Base-by-base conservation (phyloP, 2,888 invertebrate genomes). In the Tillus elongatus region DNA sequence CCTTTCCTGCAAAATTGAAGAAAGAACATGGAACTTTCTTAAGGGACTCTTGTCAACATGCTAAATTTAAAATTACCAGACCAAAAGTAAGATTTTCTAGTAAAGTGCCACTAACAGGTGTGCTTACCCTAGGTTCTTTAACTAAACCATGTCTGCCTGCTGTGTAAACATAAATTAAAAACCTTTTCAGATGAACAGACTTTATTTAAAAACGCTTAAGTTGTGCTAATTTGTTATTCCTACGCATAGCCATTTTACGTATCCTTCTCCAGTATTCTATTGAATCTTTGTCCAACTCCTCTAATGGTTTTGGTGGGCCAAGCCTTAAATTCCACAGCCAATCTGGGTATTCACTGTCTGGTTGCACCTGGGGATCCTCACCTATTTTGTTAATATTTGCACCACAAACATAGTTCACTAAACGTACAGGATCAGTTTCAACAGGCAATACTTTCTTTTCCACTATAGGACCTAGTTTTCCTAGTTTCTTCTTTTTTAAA, bases 301-400 rank as follows among this genome's bases (percentile, higher is more conserved):
- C 77, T 1, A 92, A 59, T 1, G 74, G 69, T 3, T 73, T 71
- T 3, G 80, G 71, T 3, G 70, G 63, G 2, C 80, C 83, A 10
- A 74, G 74, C 50, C 75, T 67, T 9, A 95, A 56, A 2, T 56
- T 68, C 93, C 92, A 95, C 41, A 96, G 67, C 95, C 95, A 96
- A 2, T 82, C 81, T 0, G 95, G 96, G 66, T 96, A 96, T 58
- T 91, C 88, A 13, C 70, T 70, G 56, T 88, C 83, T 0, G 79
- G 73, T 60, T 79, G 80, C 11, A 81, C 41, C 65, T 84, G 74
- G 0, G 92, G 69, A 57, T 93, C 91, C 59, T 86, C 76, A 1
- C 90, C 85, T n/a, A 8, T 19, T 57, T 77, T 77, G 41, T 75
- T 70, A 36, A 89, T 80, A 60, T 95, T 92, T 38, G 83, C 82